Evolutionary conservation across 2,113 vertebrate species (phyloP), one percentile per base, ranked within the genome.

Genomic region (Excalfactoria chinensis): DNA sequence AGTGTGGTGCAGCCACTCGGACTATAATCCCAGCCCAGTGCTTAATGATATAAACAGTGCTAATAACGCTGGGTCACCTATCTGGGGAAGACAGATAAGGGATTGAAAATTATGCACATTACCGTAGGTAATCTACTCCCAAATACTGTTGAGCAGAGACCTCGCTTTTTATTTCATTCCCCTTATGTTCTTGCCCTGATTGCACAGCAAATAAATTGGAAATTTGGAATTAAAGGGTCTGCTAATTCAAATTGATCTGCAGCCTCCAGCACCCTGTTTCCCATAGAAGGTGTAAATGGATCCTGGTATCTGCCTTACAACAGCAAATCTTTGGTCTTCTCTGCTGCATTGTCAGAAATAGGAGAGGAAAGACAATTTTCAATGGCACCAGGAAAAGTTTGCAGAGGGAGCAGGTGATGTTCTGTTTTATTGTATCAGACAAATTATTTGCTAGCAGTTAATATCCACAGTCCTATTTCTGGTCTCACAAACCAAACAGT

Each of bases 41-140:
- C 66, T 97, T 97, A 97, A 96, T 95, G 89, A 90, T 80, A 86
- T 85, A 97, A 97, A 95, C 95, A 86, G 87, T 51, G 66, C 72
- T 97, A 97, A 94, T 97, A 97, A 98, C 90, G 93, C 95, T 84
- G 90, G 97, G 96, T 97, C 94, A 96, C 95, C 96, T 97, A 93
- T 93, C 97, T 98, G 97, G 56, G 86, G 84, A 93, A 95, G 89
- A 87, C 90, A 97, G 97, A 98, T 96, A 98, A 97, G 97, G 88
- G 97, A 93, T 88, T 95, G 91, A 88, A 97, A 97, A 96, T 97
- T 96, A 96, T 75, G 69, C 86, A 79, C 71, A 89, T 94, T 95
- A 95, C 77, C 88, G 88, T 46, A 84, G 89, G 89, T 96, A 96
- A 97, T 96, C 95, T 95, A 83, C 95, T 84, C 70, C 71, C 44